phyloP scores from a whole-genome alignment of 2,797 vertebrate species.

The Eurystomus glaucurus region DNA sequence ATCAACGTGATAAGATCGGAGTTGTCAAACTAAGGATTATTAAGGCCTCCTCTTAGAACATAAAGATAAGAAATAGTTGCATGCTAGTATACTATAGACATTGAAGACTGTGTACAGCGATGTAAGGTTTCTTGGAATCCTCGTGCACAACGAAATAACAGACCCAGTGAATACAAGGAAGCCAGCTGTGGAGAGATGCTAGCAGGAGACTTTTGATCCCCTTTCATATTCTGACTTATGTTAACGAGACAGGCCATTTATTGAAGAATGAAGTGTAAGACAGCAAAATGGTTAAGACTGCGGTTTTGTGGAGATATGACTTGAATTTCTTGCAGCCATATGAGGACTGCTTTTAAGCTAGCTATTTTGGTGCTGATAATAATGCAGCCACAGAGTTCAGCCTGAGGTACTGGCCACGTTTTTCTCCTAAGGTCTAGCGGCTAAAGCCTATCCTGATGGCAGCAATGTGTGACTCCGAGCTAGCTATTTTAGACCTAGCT shows the following conservation, averaged over 20 bases:
- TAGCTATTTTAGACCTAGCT: background rate
- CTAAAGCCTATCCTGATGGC: background rate
- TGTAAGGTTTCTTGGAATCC: background rate
- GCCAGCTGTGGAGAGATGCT: background rate
- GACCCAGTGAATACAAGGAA: background rate
- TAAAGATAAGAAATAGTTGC: background rate
- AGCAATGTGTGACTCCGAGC: background rate
- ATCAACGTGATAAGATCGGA: background rate
- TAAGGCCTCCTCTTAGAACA: background rate
- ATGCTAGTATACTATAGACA: background rate
- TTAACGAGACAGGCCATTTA: background rate
- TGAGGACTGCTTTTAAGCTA: background rate
- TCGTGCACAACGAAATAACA: background rate
- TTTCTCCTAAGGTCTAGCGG: background rate
- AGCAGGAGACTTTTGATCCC: background rate
- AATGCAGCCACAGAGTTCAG: background rate
- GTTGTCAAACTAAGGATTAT: background rate
- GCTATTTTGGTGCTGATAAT: background rate
- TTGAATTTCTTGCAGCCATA: background rate
- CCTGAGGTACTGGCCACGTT: fast-evolving
- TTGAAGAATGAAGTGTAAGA: background rate
- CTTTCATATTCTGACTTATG: background rate
- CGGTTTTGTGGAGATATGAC: background rate
- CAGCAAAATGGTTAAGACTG: background rate
- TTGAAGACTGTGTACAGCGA: background rate